These are phyloP conservation scores for Hypotaenidia okinawae DNA, from an alignment of 2,797 vertebrate genomes.

Conservation along the genomic window DNA sequence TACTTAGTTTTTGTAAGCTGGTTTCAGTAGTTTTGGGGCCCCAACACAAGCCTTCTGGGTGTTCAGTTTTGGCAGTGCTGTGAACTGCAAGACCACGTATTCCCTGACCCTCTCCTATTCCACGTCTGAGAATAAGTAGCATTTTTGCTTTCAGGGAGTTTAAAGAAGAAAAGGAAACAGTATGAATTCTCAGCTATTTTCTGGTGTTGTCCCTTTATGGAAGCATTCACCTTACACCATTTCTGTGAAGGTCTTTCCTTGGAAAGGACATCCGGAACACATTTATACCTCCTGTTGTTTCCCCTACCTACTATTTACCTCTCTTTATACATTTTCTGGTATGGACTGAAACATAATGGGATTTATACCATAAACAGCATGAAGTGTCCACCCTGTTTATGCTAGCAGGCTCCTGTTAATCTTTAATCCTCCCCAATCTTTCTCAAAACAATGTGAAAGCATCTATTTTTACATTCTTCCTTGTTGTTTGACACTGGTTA, in stretches of 20 bases:
- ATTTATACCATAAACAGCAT: constrained; percentile 33
- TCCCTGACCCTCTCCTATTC: background rate
- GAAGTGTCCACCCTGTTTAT: constrained; percentile 3
- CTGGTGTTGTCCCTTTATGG: background rate
- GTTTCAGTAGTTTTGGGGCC: background rate
- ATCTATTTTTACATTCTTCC: background rate
- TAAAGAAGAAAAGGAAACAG: background rate
- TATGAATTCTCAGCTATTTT: background rate
- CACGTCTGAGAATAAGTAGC: background rate
- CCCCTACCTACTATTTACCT: background rate
- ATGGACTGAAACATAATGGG: background rate
- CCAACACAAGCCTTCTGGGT: rapidly evolving
- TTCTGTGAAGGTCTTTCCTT: background rate
- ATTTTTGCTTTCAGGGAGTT: background rate
- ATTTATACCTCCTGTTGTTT: constrained; percentile 7
- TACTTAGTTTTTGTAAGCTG: background rate
- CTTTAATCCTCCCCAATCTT: constrained; percentile 25
- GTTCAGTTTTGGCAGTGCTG: background rate
- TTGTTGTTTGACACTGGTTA: background rate
- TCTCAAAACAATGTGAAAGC: constrained; percentile 19
- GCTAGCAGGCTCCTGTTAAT: background rate
- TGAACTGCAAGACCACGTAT: background rate
- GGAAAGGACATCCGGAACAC: background rate
- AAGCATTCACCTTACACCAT: background rate
- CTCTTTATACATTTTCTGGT: background rate